These are phyloP conservation scores for Eupithecia insigniata DNA, from an alignment of 2,888 invertebrate genomes.

Conservation along the genomic window DNA sequence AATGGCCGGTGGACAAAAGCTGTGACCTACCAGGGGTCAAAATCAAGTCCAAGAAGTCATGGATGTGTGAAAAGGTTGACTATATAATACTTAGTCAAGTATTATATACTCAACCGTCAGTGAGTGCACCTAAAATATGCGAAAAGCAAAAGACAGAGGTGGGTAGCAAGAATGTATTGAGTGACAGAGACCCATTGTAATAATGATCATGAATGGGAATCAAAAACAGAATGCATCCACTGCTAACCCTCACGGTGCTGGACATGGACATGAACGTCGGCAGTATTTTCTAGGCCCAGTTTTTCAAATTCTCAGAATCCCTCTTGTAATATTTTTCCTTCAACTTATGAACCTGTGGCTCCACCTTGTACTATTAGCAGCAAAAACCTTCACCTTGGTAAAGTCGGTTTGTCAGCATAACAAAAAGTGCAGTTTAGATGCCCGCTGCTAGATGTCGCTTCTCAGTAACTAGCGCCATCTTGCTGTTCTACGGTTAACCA, in stretches of 20 bases:
- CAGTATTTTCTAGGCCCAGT: no score
- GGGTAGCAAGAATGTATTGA: neutral
- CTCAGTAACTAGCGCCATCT: conserved; percentile 13
- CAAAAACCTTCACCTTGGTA: neutral
- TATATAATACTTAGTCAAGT: neutral
- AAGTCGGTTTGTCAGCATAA: neutral
- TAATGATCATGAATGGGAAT: neutral
- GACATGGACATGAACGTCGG: no score
- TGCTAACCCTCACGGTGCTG: no score
- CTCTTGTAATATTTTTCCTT: neutral
- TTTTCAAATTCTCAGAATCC: neutral
- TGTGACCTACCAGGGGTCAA: neutral
- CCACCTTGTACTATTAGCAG: neutral
- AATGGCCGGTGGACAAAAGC: neutral
- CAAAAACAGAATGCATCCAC: no score
- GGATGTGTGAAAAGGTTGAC: neutral
- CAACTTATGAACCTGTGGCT: neutral
- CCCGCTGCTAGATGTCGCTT: conserved; percentile 23
- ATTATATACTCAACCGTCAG: no score
- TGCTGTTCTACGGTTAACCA: conserved; percentile 3
- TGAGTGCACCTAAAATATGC: neutral
- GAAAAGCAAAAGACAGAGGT: neutral
- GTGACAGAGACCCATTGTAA: neutral
- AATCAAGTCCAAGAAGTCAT: neutral
- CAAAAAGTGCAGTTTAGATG: neutral